A percentile compares a stretch with the other conserved stretches of the same genome.
Conservation (phyloP, 2,113 vertebrate genomes). For the Phoxinus phoxinus region DNA sequence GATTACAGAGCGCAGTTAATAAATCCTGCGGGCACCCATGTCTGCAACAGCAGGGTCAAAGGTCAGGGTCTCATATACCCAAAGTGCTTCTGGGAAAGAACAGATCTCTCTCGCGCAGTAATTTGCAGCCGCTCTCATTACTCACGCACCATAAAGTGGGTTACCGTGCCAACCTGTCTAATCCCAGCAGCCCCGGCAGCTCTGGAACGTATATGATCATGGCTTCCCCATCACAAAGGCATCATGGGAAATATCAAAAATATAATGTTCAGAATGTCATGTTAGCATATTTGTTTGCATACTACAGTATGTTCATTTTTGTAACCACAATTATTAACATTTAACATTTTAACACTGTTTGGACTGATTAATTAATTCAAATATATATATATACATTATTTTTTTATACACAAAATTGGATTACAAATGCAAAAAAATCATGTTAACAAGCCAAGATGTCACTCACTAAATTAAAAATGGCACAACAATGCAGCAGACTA, state of each 20-base stretch:
- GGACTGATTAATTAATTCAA: not conserved
- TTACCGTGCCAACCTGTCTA: conserved; percentile 52
- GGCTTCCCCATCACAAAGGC: conserved; percentile 4
- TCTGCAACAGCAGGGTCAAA: conserved; percentile 69
- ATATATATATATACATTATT: too few relatives aligned
- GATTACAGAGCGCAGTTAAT: conserved; percentile 65
- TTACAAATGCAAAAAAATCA: not conserved
- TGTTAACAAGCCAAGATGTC: not conserved
- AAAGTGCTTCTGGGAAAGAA: conserved; percentile 69
- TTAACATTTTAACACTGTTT: not conserved
- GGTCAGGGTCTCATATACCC: conserved; percentile 65
- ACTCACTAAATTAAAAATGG: not conserved
- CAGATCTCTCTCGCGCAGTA: conserved; percentile 69
- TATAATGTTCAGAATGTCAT: not conserved
- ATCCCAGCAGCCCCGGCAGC: conserved; percentile 30
- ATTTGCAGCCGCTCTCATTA: conserved; percentile 60
- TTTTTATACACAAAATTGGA: not conserved
- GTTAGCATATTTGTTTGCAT: conserved; percentile 7
- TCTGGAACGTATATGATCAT: conserved; percentile 46
- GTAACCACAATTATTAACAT: not conserved
- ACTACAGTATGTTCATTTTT: not conserved
- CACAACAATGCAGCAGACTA: not conserved
- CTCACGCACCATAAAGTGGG: conserved; percentile 50
- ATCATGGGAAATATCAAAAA: conserved; percentile 13
- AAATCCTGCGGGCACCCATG: conserved; percentile 66